Evolutionary conservation across 2,797 vertebrate species (phyloP), one percentile per base, ranked within the genome.

Genomic region (Gallinago nigripennis): DNA sequence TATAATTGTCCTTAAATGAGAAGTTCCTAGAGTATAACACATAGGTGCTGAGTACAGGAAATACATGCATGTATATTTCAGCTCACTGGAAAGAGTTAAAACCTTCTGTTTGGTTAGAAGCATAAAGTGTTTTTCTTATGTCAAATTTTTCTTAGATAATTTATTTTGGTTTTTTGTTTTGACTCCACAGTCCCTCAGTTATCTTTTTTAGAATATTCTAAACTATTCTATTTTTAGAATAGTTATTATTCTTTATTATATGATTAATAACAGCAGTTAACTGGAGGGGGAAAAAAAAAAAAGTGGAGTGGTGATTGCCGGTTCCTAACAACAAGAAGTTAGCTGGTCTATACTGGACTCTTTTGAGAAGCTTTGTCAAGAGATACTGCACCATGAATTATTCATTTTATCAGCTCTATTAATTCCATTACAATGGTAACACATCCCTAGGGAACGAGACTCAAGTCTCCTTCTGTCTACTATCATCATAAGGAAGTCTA

Each of bases 341-440:
- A 17, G 1, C 66, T 80, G 72, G n/a, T 78, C 65, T 86, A 15
- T 58, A 68, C 9, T 87, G 81, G 83, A 73, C 53, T 73, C 61
- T 91, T 86, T 60, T 72, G 68, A 90, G 78, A 93, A 90, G 43
- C 19, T 91, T 92, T 96, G 75, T 92, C 72, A 91, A 86, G 64
- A 92, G 39, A 77, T 72, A 64, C 6, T 85, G 37, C 50, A 75
- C 79, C 65, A 39, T 90, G 46, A 96, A 88, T 91, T 69, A 93
- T 82, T 94, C 27, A 93, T 94, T 94, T 89, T 90, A 57, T 86
- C 89, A 85, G 51, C 85, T 92, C 91, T 95, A 71, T 97, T 94
- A 96, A 96, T 96, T 96, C 64, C 13, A 66, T 94, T 94, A 95
- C 21, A 93, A 81, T 0, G 1, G 51, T 41, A 92, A 79, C n/a